Conservation (phyloP, 2,113 vertebrate genomes). For the Cathartes aura region DNA sequence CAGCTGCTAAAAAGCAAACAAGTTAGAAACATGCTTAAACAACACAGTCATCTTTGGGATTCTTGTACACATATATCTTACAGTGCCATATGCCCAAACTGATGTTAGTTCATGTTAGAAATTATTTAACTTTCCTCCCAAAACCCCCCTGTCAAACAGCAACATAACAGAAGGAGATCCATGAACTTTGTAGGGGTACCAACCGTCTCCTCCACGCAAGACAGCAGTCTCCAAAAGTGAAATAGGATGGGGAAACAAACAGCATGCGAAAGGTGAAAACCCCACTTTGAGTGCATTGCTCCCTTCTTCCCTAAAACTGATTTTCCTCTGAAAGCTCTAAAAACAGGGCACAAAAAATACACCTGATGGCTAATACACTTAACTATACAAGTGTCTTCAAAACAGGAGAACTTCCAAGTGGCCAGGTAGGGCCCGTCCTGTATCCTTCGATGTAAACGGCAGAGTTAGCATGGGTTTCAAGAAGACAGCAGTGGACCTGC, state of each 20-base stretch:
- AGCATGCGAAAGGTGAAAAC: not conserved
- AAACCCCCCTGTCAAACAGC: not conserved
- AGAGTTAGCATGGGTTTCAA: not conserved
- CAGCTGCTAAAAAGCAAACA: not conserved
- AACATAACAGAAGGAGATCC: not conserved
- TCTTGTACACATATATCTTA: not conserved
- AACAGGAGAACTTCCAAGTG: not conserved
- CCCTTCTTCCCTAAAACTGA: not conserved
- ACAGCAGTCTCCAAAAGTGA: not conserved
- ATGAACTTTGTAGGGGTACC: not conserved
- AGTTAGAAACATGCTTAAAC: not conserved
- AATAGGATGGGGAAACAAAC: not conserved
- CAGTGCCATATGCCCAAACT: not conserved
- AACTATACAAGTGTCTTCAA: not conserved
- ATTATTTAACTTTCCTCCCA: not conserved
- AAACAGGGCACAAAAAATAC: not conserved
- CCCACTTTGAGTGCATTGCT: not conserved
- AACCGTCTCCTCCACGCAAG: not conserved
- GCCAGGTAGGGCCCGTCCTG: accelerated
- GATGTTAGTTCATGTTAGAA: not conserved
- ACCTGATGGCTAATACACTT: not conserved
- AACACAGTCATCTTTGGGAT: not conserved
- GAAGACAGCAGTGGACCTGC: not conserved
- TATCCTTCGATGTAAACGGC: not conserved
- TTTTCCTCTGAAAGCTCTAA: not conserved